Percentiles rank a stretch among this genome's conserved stretches.
These are phyloP conservation scores for Hirtodrosophila cameraria DNA, from an alignment of 2,888 invertebrate species.

Conservation along the genomic window DNA sequence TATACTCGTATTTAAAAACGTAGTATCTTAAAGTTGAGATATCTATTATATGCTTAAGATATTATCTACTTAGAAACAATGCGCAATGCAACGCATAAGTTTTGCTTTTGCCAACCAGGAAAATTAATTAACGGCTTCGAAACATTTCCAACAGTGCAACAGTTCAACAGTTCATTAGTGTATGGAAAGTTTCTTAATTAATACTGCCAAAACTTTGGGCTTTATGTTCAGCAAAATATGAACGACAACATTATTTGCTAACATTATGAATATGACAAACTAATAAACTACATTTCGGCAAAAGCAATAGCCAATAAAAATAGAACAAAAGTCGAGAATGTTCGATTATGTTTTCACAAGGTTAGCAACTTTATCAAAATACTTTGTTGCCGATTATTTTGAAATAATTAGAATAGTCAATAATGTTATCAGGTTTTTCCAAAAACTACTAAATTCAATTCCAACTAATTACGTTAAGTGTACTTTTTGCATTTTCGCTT, in stretches of 20 bases:
- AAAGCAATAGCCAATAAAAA: neutral
- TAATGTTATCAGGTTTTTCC: too few species aligned
- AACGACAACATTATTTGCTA: too few species aligned
- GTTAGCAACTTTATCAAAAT: neutral
- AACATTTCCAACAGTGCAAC: slow-evolving; percentile 16
- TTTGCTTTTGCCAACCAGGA: slow-evolving; percentile 4
- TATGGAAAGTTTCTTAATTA: slow-evolving; percentile 53
- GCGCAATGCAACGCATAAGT: slow-evolving; percentile 15
- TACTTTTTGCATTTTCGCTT: too few species aligned
- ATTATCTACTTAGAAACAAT: neutral
- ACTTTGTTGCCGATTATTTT: too few species aligned
- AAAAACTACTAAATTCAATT: too few species aligned
- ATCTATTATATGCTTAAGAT: neutral
- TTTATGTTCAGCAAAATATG: neutral
- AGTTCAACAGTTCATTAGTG: slow-evolving; percentile 33
- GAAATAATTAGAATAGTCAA: too few species aligned
- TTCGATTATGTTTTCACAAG: too few species aligned
- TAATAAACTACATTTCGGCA: too few species aligned
- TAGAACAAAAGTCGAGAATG: too few species aligned
- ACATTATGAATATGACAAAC: too few species aligned
- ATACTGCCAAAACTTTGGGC: slow-evolving; percentile 18
- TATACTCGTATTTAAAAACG: too few species aligned
- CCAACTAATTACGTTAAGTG: too few species aligned
- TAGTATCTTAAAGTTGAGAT: neutral
- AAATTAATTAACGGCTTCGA: slow-evolving; percentile 24